phyloP scores from a whole-genome alignment of 2,888 invertebrate species.

The Tenthredo livida region DNA sequence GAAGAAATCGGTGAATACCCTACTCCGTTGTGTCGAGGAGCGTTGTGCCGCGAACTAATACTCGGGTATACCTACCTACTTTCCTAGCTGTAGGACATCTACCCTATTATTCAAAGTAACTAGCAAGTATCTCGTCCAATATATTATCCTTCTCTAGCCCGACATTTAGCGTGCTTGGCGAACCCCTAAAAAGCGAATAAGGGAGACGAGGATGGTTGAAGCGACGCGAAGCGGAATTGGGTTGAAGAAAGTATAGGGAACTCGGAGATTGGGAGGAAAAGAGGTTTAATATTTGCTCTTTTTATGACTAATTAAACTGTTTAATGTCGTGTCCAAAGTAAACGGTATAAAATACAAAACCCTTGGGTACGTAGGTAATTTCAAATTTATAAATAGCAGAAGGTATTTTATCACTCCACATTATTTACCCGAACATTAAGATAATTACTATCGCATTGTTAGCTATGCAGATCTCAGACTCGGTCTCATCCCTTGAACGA shows the following conservation, averaged over 20 bases:
- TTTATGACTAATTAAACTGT: slow-evolving; percentile 2
- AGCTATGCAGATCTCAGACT: not conserved
- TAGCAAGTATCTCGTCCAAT: not conserved
- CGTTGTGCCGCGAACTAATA: not conserved
- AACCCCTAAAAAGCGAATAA: not conserved
- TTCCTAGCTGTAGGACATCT: not conserved
- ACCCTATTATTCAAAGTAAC: not conserved
- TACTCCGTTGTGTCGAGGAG: slow-evolving; percentile 21
- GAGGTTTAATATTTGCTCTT: slow-evolving; percentile 1
- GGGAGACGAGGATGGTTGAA: not conserved
- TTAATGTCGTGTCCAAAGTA: slow-evolving; percentile 4
- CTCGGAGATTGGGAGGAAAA: not conserved
- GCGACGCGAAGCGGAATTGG: not conserved
- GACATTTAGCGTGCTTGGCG: not conserved
- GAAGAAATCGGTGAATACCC: slow-evolving; percentile 28
- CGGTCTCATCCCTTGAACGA: not conserved
- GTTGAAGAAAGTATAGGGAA: not conserved
- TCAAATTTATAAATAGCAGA: not conserved
- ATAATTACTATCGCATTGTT: not conserved
- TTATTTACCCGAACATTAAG: not conserved
- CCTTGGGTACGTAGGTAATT: not conserved
- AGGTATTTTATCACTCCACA: not conserved
- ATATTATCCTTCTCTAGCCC: not conserved
- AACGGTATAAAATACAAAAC: not conserved
- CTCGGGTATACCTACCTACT: not conserved